Base-by-base conservation (phyloP, 1,140 invertebrate species). In the Idris sp. region DNA sequence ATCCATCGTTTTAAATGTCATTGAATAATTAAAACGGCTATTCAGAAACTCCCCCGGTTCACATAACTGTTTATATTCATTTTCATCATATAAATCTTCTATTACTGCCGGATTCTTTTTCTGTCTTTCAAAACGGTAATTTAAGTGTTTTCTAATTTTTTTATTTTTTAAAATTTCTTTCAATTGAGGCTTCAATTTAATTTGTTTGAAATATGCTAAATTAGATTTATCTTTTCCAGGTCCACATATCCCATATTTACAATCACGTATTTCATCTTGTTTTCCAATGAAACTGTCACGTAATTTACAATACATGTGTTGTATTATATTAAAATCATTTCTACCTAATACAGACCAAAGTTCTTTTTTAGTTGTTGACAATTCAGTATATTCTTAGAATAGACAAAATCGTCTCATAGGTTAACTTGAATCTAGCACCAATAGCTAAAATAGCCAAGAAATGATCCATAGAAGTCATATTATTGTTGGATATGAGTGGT, bases 1-100 rank as follows among this genome's bases (percentile, higher is more conserved):
- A 38, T 14, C 36, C 36, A 41, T 56, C 51, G 36, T 40, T 7
- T 56, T 56, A 18, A 56, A 41, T 2, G 30, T 56, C 28, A 38
- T 40, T 9, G 36, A 56, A 41, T 11, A 56, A 30, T 56, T 56
- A 8, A 11, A 18, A 4, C 10, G 9, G 16, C 28, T 2, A 10
- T 10, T 1, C 3, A 56, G 22, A 18, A 56, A 40, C 11, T 56
- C 28, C 30, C 36, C 51, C 6, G 19, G 11, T 41, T 38, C 11
- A 16, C 36, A 30, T 9, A 58, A 58, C 8, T 58, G 30, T 33
- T 35, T 41, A 25, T 58, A 43, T 5, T 30, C 38, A 22, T 7
- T 18, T 1, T 38, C 53, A 43, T 58, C 53, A 19, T 30, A 41
- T 10, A 58, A 30, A 18, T 40, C 36, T 40, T 40, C 36, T 22